Evolutionary conservation across 2,113 vertebrate genomes (phyloP).

Genomic region (Rallus limicola): DNA sequence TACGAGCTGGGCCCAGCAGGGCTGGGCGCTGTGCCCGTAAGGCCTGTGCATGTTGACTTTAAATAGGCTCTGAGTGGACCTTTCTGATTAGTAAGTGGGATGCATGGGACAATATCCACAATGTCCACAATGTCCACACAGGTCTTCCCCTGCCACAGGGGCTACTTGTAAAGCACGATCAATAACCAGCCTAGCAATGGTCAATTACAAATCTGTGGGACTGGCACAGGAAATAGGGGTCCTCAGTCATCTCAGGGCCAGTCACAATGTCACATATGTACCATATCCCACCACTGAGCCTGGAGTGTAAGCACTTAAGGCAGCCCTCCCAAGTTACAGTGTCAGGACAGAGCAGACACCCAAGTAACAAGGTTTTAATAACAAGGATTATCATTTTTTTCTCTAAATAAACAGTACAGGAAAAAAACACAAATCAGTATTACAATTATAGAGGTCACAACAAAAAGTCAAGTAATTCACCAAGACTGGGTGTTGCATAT

Average conservation of each 20-base stretch:
- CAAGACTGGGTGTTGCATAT: not conserved
- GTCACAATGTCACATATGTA: not conserved
- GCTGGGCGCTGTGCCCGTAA: not conserved
- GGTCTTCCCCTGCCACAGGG: not conserved
- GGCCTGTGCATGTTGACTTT: not conserved
- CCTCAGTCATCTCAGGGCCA: not conserved
- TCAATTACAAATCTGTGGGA: not conserved
- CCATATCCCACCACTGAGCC: not conserved
- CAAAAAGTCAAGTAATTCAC: not conserved
- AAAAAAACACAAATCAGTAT: not conserved
- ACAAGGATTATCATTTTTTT: not conserved
- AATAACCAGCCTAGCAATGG: not conserved
- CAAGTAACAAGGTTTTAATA: not conserved
- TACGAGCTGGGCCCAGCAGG: not conserved
- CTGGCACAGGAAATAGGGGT: not conserved
- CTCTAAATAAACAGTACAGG: not conserved
- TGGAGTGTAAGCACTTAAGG: not conserved
- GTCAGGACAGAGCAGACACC: not conserved
- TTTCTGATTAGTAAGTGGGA: not conserved
- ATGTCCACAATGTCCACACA: too few species aligned
- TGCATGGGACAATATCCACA: too few species aligned
- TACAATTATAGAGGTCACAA: not conserved
- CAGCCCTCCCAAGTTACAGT: not conserved
- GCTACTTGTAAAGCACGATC: not conserved
- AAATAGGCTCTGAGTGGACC: not conserved